These are phyloP conservation scores for Scomber scombrus DNA, from an alignment of 2,113 vertebrate genomes.

Conservation along the genomic window DNA sequence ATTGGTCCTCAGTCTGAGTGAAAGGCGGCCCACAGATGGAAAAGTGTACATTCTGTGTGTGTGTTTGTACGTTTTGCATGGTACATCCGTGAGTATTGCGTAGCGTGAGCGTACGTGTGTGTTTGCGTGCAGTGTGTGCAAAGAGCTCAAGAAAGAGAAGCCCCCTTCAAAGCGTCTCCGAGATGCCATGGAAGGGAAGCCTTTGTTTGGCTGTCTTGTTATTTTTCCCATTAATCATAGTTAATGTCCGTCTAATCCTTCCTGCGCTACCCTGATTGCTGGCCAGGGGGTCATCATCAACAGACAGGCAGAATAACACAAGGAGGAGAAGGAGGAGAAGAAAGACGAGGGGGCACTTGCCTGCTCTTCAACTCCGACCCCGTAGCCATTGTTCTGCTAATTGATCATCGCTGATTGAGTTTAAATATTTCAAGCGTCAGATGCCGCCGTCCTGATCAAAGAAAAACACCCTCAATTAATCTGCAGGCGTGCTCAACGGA, in stretches of 20 bases:
- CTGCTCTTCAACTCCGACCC: slow-evolving; percentile 72
- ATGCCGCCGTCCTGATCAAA: slow-evolving; percentile 87
- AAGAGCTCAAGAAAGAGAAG: slow-evolving; percentile 49
- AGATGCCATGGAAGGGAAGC: slow-evolving; percentile 61
- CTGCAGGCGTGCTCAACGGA: slow-evolving; percentile 86
- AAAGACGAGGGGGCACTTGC: slow-evolving; percentile 24
- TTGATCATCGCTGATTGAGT: slow-evolving; percentile 88
- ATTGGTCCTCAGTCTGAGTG: slow-evolving; percentile 46
- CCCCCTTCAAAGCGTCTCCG: slow-evolving; percentile 59
- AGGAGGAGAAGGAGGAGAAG: slow-evolving; percentile 63
- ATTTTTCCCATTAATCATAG: slow-evolving; percentile 75
- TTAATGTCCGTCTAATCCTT: slow-evolving; percentile 76
- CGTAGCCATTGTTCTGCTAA: slow-evolving; percentile 82
- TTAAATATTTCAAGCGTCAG: slow-evolving; percentile 80
- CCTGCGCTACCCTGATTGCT: slow-evolving; percentile 70
- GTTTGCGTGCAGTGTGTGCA: slow-evolving; percentile 11
- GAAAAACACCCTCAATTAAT: slow-evolving; percentile 84
- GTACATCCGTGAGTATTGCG: slow-evolving; percentile 33
- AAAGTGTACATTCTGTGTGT: slow-evolving; percentile 43
- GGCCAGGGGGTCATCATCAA: slow-evolving; percentile 62
- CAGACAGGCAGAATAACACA: slow-evolving; percentile 61
- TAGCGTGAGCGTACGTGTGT: slow-evolving; percentile 1
- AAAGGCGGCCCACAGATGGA: slow-evolving; percentile 62
- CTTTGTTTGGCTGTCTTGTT: slow-evolving; percentile 74
- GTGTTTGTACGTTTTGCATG: slow-evolving; percentile 14